Percentiles rank a stretch among this genome's conserved stretches.
phyloP scores from a whole-genome alignment of 2,888 invertebrate species.

The Buathra laborator region DNA sequence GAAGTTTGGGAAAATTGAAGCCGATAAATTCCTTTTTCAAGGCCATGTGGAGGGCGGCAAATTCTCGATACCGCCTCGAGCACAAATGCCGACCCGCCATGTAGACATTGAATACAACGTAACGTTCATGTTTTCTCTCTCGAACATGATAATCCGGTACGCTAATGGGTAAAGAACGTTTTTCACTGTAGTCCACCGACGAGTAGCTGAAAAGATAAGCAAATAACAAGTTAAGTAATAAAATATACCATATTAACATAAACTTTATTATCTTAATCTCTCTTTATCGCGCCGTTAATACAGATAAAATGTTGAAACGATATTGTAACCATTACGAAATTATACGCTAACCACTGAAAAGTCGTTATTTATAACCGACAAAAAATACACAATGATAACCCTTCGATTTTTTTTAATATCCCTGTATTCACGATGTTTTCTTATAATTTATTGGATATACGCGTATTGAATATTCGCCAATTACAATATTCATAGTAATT shows the following conservation, averaged over 20 bases:
- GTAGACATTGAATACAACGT: conserved; percentile 98
- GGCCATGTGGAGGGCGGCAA: conserved; percentile 94
- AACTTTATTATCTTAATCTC: neutral
- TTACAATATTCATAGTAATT: no score
- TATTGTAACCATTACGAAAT: no score
- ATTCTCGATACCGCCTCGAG: conserved; percentile 98
- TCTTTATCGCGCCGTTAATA: no score
- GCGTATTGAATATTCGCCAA: no score
- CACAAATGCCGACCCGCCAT: conserved; percentile 99
- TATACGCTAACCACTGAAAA: no score
- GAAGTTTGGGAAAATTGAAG: conserved; percentile 98
- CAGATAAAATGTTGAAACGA: no score
- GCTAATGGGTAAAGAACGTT: conserved; percentile 94
- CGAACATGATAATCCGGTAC: conserved; percentile 98
- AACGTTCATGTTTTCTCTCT: conserved; percentile 95
- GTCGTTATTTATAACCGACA: no score
- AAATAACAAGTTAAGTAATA: neutral
- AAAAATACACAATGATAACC: no score
- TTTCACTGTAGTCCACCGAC: conserved; percentile 97
- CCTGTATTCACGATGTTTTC: no score
- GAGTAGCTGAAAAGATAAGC: conserved; percentile 87
- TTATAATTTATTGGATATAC: no score
- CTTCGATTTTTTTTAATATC: no score
- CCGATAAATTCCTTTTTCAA: conserved; percentile 97
- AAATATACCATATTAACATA: neutral